Evolutionary conservation across 2,888 invertebrate genomes (phyloP).

Genomic region (Cheilosia pagana): DNA sequence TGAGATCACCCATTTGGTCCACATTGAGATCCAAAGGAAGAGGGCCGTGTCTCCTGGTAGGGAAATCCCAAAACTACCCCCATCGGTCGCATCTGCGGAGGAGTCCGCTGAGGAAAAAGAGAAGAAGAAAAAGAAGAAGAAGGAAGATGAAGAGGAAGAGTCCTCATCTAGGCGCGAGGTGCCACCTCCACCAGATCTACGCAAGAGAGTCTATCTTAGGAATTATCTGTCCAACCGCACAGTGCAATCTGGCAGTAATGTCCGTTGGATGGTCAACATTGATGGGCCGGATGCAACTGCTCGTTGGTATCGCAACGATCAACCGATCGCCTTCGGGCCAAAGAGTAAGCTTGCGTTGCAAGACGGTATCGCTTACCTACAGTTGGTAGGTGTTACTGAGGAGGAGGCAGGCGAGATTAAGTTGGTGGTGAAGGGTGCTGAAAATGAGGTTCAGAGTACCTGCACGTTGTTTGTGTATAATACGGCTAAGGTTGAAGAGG

Average conservation of each 20-base stretch:
- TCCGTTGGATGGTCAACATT: slow-evolving; percentile 91
- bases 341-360: slow-evolving; percentile 86
- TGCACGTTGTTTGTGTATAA: slow-evolving; percentile 85
- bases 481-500: slow-evolving; percentile 84
- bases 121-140: slow-evolving; percentile 78
- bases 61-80: slow-evolving; percentile 79
- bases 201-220: slow-evolving; percentile 85
- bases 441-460: slow-evolving; percentile 88
- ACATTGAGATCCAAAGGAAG: slow-evolving; percentile 86
- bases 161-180: slow-evolving; percentile 80
- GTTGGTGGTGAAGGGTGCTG: slow-evolving; percentile 89
- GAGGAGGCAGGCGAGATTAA: slow-evolving; percentile 91
- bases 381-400: slow-evolving; percentile 88
- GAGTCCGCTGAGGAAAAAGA: slow-evolving; percentile 77
- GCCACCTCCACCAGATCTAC: slow-evolving; percentile 84
- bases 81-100: slow-evolving; percentile 75
- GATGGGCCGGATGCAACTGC: slow-evolving; percentile 89
- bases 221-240: slow-evolving; percentile 91
- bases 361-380: slow-evolving; percentile 90
- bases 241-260: slow-evolving; percentile 89
- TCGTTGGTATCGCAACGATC: slow-evolving; percentile 89
- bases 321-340: slow-evolving; percentile 85
- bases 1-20: slow-evolving; percentile 89
- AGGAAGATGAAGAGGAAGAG: slow-evolving; percentile 78
- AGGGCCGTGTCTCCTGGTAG: slow-evolving; percentile 79